These are phyloP conservation scores for Pammene fasciana DNA, from an alignment of 2,888 invertebrate genomes.

Conservation along the genomic window DNA sequence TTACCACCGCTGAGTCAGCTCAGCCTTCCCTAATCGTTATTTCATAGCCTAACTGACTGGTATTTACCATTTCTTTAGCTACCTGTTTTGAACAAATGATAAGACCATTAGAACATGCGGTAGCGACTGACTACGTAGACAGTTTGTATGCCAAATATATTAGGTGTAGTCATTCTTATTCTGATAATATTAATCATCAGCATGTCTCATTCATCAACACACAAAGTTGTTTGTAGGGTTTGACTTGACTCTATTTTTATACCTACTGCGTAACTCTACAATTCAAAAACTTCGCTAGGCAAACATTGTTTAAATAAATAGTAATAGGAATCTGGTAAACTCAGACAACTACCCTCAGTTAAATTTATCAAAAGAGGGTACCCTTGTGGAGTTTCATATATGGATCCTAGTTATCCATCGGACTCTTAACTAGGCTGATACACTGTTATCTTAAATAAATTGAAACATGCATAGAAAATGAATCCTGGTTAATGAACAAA, in stretches of 20 bases:
- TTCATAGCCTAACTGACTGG: constrained; percentile 1
- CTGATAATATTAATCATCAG: constrained; percentile 2
- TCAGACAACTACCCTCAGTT: too few relatives aligned
- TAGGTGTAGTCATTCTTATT: constrained; percentile 4
- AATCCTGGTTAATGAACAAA: too few relatives aligned
- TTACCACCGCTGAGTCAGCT: constrained; percentile 13
- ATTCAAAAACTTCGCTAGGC: background rate
- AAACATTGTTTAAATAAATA: background rate
- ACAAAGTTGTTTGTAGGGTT: background rate
- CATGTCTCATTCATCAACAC: background rate
- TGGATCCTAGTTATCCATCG: too few relatives aligned
- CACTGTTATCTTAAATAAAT: too few relatives aligned
- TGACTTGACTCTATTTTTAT: constrained; percentile 5
- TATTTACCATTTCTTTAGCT: background rate
- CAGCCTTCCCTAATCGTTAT: background rate
- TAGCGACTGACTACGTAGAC: background rate
- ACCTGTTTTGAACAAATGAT: background rate
- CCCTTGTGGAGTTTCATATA: too few relatives aligned
- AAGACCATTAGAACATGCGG: background rate
- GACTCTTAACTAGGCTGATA: too few relatives aligned
- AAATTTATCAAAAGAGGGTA: too few relatives aligned
- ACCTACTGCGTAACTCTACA: background rate
- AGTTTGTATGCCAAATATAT: background rate
- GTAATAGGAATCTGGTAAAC: too few relatives aligned
- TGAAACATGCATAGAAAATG: too few relatives aligned